Percentiles rank a stretch among this genome's conserved stretches.
phyloP scores from a whole-genome alignment of 2,888 invertebrate species.

The Torymus tubicola region DNA sequence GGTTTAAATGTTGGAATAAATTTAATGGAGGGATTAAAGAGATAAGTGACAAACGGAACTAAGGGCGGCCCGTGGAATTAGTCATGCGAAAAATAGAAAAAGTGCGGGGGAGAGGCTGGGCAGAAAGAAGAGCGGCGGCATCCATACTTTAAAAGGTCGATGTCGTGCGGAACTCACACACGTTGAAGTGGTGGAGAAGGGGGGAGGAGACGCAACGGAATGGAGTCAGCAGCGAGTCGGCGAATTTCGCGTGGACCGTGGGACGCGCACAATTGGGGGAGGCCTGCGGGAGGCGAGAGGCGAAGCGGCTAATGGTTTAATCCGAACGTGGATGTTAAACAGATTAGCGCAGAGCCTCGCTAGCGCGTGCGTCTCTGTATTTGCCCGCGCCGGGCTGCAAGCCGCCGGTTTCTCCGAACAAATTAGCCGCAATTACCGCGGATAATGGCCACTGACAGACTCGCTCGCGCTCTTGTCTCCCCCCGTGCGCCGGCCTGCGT shows the following conservation, averaged over 20 bases:
- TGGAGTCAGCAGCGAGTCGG: conserved; percentile 1
- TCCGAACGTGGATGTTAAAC: conserved; percentile 70
- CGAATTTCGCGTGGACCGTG: conserved; percentile 12
- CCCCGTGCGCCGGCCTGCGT: too few species aligned
- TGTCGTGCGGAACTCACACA: too few species aligned
- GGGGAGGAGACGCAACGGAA: not conserved
- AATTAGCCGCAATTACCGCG: conserved; percentile 39
- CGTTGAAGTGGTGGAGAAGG: too few species aligned
- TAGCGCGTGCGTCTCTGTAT: not conserved
- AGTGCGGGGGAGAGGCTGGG: too few species aligned
- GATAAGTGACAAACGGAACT: too few species aligned
- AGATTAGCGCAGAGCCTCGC: conserved; percentile 64
- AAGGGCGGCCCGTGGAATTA: too few species aligned
- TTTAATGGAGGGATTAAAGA: too few species aligned
- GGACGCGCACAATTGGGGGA: not conserved
- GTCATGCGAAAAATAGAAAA: too few species aligned
- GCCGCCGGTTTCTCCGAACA: not conserved
- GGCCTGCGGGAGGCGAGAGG: conserved; percentile 60
- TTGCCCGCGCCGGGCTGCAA: not conserved
- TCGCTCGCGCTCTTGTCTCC: not conserved
- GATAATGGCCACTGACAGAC: conserved; percentile 37
- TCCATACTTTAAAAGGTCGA: too few species aligned
- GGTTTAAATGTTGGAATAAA: too few species aligned
- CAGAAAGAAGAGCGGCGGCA: too few species aligned
- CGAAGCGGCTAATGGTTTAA: conserved; percentile 63